Conservation (phyloP, 1,140 invertebrate genomes). For the Cydia pomonella region DNA sequence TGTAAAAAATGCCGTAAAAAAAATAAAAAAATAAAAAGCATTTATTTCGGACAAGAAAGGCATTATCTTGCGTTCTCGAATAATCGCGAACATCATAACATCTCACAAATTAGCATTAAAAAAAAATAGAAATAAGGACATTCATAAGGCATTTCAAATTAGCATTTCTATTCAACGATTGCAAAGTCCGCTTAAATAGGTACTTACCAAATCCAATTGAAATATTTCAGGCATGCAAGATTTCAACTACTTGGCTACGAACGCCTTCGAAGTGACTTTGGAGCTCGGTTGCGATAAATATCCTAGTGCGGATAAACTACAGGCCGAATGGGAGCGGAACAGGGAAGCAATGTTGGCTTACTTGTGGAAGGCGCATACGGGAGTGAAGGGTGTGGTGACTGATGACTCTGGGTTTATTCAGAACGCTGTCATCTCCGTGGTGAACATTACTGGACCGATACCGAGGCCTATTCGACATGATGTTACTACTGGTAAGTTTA, state of each 20-base stretch:
- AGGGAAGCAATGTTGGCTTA: constrained; percentile 89
- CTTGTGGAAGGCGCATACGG: constrained; percentile 88
- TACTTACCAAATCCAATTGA: not conserved
- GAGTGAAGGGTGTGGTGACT: constrained; percentile 71
- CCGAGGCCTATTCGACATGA: constrained; percentile 87
- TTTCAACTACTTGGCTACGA: constrained; percentile 94
- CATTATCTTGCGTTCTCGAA: not conserved
- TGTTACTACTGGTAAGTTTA: constrained; percentile 87
- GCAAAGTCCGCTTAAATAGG: not conserved
- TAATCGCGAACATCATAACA: not conserved
- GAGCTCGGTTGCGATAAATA: constrained; percentile 95
- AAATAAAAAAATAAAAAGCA: too few relatives aligned
- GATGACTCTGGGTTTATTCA: constrained; percentile 84
- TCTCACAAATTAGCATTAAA: not conserved
- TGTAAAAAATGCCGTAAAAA: not conserved
- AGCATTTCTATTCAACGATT: constrained; percentile 19
- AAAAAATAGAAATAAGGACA: too few relatives aligned
- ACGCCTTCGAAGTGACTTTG: constrained; percentile 94
- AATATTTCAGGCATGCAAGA: constrained; percentile 90
- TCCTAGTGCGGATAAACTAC: constrained; percentile 83
- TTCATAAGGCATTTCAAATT: too few relatives aligned
- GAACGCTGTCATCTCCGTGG: constrained; percentile 86
- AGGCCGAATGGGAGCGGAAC: constrained; percentile 91
- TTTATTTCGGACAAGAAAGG: too few relatives aligned
- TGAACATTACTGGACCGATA: constrained; percentile 85